A percentile compares a stretch with the other conserved stretches of the same genome.
Evolutionary conservation across 2,888 invertebrate genomes (phyloP).

Genomic region (Lissocephala sabroskyi): DNA sequence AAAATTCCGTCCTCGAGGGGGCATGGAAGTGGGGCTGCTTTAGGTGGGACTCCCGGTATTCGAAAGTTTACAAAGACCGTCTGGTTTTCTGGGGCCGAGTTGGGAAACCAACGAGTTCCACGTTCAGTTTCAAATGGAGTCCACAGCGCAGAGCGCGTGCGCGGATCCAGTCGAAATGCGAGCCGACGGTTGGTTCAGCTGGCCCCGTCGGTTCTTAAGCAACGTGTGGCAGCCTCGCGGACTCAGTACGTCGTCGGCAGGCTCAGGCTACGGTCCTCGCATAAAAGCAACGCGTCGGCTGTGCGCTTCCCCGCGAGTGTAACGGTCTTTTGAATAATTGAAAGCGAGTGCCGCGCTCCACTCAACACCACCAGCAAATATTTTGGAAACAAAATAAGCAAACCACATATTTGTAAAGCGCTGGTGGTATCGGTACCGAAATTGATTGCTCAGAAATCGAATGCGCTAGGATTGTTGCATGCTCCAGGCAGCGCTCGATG

Average conservation of each 20-base stretch:
- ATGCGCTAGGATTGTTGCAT: slow-evolving; percentile 12
- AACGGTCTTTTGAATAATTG: slow-evolving; percentile 54
- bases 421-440: slow-evolving; percentile 1
- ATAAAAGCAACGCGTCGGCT: not conserved
- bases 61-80: too few species aligned
- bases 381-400: not conserved
- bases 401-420: too few species aligned
- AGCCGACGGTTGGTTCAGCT: too few species aligned
- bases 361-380: not conserved
- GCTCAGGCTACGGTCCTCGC: slow-evolving; percentile 23
- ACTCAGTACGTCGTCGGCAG: slow-evolving; percentile 53
- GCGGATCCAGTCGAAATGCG: slow-evolving; percentile 36
- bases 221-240: slow-evolving; percentile 11
- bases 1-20: too few species aligned
- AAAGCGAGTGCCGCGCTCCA: slow-evolving; percentile 30
- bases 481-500: slow-evolving; percentile 24
- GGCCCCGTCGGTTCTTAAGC: slow-evolving; percentile 44
- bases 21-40: too few species aligned
- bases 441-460: slow-evolving; percentile 36
- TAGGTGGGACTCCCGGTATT: too few species aligned
- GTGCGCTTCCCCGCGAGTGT: slow-evolving; percentile 8
- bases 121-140: slow-evolving; percentile 46
- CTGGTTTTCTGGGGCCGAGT: too few species aligned
- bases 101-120: slow-evolving; percentile 46
- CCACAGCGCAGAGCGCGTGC: slow-evolving; percentile 47